Evolutionary conservation across 1,140 invertebrate species (phyloP).

Genomic region (Megathymus violae): DNA sequence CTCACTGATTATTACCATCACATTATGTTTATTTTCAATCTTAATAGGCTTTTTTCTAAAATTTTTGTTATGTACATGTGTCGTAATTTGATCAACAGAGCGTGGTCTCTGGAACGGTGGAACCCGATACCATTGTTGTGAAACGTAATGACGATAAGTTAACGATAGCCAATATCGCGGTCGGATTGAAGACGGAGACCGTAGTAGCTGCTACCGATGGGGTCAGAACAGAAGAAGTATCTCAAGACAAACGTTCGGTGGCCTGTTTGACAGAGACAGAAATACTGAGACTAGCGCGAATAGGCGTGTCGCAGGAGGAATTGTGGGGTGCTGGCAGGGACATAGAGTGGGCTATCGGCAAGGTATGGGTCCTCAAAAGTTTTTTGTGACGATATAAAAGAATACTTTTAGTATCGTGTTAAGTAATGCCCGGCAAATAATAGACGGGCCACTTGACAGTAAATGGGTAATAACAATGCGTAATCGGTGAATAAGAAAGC

Average conservation of each 20-base stretch:
- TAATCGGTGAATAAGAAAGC: no score
- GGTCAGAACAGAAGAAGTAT: constrained; percentile 66
- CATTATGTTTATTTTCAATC: no score
- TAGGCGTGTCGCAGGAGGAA: constrained; percentile 86
- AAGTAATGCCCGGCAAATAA: no score
- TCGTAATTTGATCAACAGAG: constrained; percentile 84
- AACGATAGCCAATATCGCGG: constrained; percentile 70
- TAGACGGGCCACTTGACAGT: no score
- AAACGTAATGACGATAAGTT: constrained; percentile 80
- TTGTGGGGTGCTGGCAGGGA: constrained; percentile 88
- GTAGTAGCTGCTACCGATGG: constrained; percentile 74
- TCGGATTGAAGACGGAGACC: constrained; percentile 85
- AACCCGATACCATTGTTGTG: constrained; percentile 89
- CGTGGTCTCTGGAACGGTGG: constrained; percentile 89
- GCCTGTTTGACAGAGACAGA: constrained; percentile 83
- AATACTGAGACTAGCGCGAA: constrained; percentile 80
- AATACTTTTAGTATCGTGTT: no score
- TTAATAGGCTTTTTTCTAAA: no score
- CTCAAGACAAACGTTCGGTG: constrained; percentile 60
- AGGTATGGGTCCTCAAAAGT: constrained; percentile 74
- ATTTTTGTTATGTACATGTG: no score
- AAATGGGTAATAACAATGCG: no score
- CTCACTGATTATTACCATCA: no score
- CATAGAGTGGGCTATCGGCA: constrained; percentile 89
- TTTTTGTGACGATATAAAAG: no score